Percentiles rank a stretch among this genome's conserved stretches.
These are phyloP conservation scores for Caracal caracal DNA, from an alignment of 2,113 vertebrate species.

Conservation along the genomic window DNA sequence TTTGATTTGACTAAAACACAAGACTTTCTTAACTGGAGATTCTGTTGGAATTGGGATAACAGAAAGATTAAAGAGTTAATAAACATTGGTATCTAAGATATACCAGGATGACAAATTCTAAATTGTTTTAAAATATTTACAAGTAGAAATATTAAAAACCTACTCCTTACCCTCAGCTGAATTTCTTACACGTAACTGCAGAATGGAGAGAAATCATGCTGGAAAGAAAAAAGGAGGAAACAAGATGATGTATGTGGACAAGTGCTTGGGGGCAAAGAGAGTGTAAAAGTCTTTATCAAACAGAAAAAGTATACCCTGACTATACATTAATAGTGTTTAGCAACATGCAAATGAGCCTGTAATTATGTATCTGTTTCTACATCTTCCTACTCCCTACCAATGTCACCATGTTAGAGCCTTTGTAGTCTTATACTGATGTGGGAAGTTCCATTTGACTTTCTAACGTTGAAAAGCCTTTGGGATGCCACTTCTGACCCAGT, in stretches of 20 bases:
- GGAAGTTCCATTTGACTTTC: background rate
- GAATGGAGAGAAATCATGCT: background rate
- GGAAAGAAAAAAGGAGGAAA: background rate
- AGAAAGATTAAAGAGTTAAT: background rate
- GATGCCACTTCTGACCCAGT: background rate
- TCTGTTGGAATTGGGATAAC: background rate
- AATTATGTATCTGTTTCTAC: background rate
- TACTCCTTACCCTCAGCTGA: background rate
- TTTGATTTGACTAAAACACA: conserved; percentile 15
- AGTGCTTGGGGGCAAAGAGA: background rate
- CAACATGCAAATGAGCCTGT: background rate
- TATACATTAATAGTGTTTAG: background rate
- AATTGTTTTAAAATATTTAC: background rate
- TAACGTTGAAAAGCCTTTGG: background rate
- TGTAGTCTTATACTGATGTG: background rate
- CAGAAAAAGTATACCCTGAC: background rate
- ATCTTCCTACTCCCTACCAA: background rate
- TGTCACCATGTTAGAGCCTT: background rate
- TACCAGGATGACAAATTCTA: background rate
- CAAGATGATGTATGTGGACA: background rate
- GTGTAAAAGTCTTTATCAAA: background rate
- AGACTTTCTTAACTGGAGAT: background rate
- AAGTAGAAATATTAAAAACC: background rate
- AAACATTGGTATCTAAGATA: background rate
- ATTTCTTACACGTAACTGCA: background rate